Percentiles rank a stretch among this genome's conserved stretches.
These are phyloP conservation scores for Thysanoteuthis rhombus DNA, from an alignment of 2,888 invertebrate genomes.

Conservation along the genomic window DNA sequence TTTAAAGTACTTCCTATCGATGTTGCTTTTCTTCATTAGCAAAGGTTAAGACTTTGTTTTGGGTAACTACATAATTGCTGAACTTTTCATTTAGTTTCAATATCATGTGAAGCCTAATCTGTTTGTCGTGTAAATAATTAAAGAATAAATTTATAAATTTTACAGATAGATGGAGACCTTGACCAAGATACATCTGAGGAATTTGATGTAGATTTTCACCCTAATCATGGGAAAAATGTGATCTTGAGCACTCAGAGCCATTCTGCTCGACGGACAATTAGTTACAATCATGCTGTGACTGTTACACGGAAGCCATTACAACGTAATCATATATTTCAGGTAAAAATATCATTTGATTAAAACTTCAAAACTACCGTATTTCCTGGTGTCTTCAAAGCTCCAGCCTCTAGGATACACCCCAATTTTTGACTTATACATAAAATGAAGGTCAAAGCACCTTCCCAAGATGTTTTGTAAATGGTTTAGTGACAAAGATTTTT, in stretches of 20 bases:
- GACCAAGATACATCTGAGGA: constrained; percentile 58
- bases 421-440: too few relatives aligned
- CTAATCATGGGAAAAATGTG: constrained; percentile 85
- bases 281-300: constrained; percentile 86
- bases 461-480: too few relatives aligned
- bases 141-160: background rate
- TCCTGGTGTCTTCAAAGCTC: background rate
- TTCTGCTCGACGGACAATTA: constrained; percentile 79
- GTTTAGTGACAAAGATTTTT: too few relatives aligned
- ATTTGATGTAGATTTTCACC: constrained; percentile 70
- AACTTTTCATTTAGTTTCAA: too few relatives aligned
- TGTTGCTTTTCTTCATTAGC: too few relatives aligned
- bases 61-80: too few relatives aligned
- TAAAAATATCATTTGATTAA: constrained; percentile 58
- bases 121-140: too few relatives aligned
- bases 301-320: constrained; percentile 75
- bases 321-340: constrained; percentile 78
- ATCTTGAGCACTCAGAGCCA: constrained; percentile 75
- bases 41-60: too few relatives aligned
- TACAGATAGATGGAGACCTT: constrained; percentile 57
- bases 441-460: too few relatives aligned
- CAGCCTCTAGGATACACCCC: too few relatives aligned
- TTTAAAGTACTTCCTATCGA: too few relatives aligned
- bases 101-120: too few relatives aligned
- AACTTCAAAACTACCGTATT: background rate